These are phyloP conservation scores for Scyliorhinus canicula DNA, from an alignment of 2,797 vertebrate genomes.

Conservation along the genomic window DNA sequence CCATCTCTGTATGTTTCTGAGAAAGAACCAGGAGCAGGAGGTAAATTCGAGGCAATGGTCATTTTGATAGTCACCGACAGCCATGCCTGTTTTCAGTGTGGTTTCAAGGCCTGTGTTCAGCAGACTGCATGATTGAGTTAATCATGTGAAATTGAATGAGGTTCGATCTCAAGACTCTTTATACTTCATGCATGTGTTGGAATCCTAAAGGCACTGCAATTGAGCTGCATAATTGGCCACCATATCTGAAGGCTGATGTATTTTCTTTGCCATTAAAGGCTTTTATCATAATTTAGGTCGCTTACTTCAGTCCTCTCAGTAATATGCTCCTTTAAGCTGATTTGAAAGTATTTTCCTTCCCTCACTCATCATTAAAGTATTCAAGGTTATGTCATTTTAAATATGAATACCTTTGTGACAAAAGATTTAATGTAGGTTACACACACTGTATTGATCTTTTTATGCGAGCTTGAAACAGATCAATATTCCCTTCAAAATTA, in stretches of 20 bases:
- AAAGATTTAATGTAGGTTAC: constrained; percentile 21
- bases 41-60: neutral
- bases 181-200: neutral
- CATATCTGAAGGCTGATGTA: neutral
- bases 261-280: constrained; percentile 7
- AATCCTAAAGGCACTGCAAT: neutral
- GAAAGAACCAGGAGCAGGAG: neutral
- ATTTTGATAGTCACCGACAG: neutral
- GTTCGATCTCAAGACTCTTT: neutral
- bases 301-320: neutral
- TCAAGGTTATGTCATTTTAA: constrained; percentile 33
- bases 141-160: neutral
- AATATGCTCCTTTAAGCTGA: constrained; percentile 22
- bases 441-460: constrained; percentile 27
- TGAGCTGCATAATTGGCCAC: neutral
- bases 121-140: neutral
- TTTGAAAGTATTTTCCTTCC: constrained; percentile 34
- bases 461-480: neutral
- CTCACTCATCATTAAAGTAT: constrained; percentile 13
- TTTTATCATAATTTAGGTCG: neutral
- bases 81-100: constrained; percentile 1
- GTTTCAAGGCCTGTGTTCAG: neutral
- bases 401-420: neutral
- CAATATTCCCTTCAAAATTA: constrained; percentile 18
- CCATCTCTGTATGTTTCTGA: neutral